Percentiles rank a stretch among this genome's conserved stretches.
Conservation (phyloP, 2,113 vertebrate genomes). For the Sylvia atricapilla region DNA sequence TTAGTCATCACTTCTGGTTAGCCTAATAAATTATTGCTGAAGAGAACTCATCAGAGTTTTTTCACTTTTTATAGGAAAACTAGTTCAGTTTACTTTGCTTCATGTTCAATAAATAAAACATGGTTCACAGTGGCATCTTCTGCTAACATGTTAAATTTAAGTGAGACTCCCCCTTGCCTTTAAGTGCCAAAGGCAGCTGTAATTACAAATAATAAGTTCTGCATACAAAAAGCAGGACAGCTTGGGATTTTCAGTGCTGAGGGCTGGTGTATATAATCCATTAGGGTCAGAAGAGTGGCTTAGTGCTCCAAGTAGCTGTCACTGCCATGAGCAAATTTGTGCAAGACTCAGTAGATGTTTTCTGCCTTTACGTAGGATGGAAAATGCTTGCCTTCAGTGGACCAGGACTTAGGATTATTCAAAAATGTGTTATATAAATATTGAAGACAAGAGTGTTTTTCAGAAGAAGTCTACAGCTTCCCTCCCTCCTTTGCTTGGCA, state of each 20-base stretch:
- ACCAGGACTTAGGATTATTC: background rate
- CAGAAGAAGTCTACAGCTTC: background rate
- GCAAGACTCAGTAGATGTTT: background rate
- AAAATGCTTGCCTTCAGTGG: background rate
- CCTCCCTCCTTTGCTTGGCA: background rate
- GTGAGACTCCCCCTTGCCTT: background rate
- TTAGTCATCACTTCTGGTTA: background rate
- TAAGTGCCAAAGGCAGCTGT: background rate
- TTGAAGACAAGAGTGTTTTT: background rate
- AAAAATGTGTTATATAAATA: background rate
- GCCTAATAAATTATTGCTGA: background rate
- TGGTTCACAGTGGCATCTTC: background rate
- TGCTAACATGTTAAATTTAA: background rate
- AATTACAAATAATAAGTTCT: background rate
- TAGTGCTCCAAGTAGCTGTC: background rate
- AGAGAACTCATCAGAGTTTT: background rate
- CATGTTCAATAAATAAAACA: background rate
- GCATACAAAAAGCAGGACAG: background rate
- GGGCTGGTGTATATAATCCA: background rate
- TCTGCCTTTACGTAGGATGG: background rate
- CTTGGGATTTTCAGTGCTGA: background rate
- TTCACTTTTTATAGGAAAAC: background rate
- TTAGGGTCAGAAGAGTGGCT: background rate
- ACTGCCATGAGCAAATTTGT: background rate
- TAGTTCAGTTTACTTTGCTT: background rate